Evolutionary conservation across 2,113 vertebrate species (phyloP).

Genomic region (Conger conger): DNA sequence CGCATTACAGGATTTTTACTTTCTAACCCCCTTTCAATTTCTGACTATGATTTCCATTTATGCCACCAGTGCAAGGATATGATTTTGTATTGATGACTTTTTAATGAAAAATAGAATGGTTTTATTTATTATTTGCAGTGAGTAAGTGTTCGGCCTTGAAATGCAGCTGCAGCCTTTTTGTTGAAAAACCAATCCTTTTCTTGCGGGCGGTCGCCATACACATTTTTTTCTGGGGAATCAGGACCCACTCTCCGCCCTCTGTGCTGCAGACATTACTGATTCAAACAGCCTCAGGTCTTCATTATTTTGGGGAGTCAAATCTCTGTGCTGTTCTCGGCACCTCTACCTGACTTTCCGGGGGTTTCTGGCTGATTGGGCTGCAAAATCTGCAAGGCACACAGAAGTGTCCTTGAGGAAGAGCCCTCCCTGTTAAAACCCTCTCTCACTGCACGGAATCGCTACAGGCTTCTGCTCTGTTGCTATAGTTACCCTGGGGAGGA

Average conservation of each 20-base stretch:
- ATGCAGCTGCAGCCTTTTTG: too few relatives aligned
- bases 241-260: background rate
- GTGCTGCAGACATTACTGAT: background rate
- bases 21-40: too few relatives aligned
- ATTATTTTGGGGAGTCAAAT: background rate
- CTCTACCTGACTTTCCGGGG: background rate
- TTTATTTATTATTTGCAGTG: too few relatives aligned
- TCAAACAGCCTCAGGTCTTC: background rate
- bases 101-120: too few relatives aligned
- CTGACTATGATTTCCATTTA: too few relatives aligned
- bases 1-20: too few relatives aligned
- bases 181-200: too few relatives aligned
- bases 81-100: too few relatives aligned
- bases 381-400: background rate
- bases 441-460: background rate
- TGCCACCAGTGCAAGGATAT: too few relatives aligned
- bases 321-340: background rate
- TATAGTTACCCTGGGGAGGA: constrained; percentile 15
- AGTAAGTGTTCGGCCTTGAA: too few relatives aligned
- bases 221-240: background rate
- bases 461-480: constrained; percentile 4
- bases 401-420: background rate
- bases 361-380: background rate
- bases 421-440: background rate
- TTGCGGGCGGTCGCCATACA: background rate